Percentiles rank a stretch among this genome's conserved stretches.
Evolutionary conservation across 2,797 vertebrate genomes (phyloP).

Genomic region (Leuciscus waleckii): DNA sequence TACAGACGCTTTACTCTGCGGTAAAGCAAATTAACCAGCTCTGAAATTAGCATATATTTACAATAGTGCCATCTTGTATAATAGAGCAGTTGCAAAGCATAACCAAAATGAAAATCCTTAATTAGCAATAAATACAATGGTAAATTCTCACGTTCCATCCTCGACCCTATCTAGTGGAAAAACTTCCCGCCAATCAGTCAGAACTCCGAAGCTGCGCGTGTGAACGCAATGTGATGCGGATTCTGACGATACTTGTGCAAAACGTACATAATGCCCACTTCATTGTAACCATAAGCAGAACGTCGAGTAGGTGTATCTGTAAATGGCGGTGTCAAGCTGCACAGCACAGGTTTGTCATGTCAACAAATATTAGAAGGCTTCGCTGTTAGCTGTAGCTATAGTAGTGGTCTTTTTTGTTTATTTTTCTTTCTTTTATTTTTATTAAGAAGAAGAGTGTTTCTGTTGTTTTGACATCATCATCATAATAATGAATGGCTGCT

Average conservation of each 20-base stretch:
- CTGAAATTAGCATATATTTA: conserved; percentile 42
- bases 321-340: conserved; percentile 45
- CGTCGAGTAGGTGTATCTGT: conserved; percentile 38
- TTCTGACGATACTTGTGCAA: conserved; percentile 63
- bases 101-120: conserved; percentile 38
- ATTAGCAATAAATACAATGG: conserved; percentile 24
- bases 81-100: conserved; percentile 47
- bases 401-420: conserved; percentile 3
- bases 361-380: conserved; percentile 53
- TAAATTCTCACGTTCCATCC: neutral
- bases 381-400: conserved; percentile 50
- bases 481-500: conserved; percentile 74
- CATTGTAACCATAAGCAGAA: conserved; percentile 55
- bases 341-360: conserved; percentile 35
- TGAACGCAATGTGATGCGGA: conserved; percentile 55
- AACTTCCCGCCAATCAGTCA: conserved; percentile 32
- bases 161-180: conserved; percentile 9
- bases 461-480: conserved; percentile 80
- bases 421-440: conserved; percentile 18
- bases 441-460: conserved; percentile 64
- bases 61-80: conserved; percentile 49
- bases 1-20: conserved; percentile 31
- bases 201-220: conserved; percentile 45
- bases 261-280: conserved; percentile 77
- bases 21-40: conserved; percentile 25